These are phyloP conservation scores for Himalopsyche phryganea DNA, from an alignment of 1,140 invertebrate genomes.

Conservation along the genomic window DNA sequence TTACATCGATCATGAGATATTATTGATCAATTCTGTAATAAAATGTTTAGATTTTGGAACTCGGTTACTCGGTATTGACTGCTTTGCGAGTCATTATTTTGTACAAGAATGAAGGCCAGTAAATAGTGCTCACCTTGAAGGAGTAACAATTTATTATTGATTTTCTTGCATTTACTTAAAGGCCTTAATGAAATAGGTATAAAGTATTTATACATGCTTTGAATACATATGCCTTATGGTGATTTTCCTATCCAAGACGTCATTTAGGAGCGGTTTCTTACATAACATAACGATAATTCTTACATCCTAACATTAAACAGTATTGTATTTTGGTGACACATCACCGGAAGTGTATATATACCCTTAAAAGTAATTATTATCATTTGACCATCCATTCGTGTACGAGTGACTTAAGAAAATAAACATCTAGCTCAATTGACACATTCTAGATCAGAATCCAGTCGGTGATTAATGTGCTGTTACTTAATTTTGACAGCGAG, in stretches of 20 bases:
- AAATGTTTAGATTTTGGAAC: too few relatives aligned
- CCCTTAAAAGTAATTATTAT: not conserved
- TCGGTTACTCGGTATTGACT: too few relatives aligned
- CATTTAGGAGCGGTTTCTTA: not conserved
- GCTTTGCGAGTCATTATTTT: too few relatives aligned
- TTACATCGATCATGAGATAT: not conserved
- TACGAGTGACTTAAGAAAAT: not conserved
- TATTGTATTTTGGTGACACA: not conserved
- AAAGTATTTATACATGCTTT: not conserved
- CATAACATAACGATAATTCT: not conserved
- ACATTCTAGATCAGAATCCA: not conserved
- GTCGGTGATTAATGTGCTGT: not conserved
- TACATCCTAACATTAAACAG: not conserved
- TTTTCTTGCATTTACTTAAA: too few relatives aligned
- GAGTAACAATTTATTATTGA: too few relatives aligned
- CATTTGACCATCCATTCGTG: constrained; percentile 2
- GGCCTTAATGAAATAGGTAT: not conserved
- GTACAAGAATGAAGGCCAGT: too few relatives aligned
- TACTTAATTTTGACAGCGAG: too few relatives aligned
- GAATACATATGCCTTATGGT: not conserved
- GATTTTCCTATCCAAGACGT: not conserved
- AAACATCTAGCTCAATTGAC: not conserved
- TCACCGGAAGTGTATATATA: not conserved
- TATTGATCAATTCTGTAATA: not conserved
- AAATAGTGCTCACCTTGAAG: too few relatives aligned